Base-by-base conservation (phyloP, 2,888 invertebrate species). In the Stenichneumon culpator region DNA sequence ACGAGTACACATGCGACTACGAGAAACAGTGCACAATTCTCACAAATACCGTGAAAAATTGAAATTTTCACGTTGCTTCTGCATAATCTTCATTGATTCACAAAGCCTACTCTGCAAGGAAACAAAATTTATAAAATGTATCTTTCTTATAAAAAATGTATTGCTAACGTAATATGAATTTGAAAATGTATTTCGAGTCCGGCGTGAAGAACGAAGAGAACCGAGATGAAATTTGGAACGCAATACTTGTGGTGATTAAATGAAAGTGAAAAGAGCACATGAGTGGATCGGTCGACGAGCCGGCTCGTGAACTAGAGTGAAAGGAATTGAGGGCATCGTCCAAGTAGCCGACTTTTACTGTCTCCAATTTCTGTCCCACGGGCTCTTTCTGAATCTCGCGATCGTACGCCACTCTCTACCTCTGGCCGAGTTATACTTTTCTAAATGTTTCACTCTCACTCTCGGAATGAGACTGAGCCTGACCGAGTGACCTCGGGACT, bases 381-480 rank as follows among this genome's bases (percentile, higher is more conserved):
- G 22, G 5, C 44, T 44, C 44, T 47, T 44, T 44, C 68, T 22
- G 44, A 25, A 44, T 3, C 11, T 57, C 25, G 57, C 14, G 14
- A 25, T 44, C 22, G 47, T 68, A 44, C 25, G 47, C 68, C 47
- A 25, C 68, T 68, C 44, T 44, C 44, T 57, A 57, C 44, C 47
- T 68, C 19, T 25, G 44, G 5, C 44, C 68, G 4, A 57, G 22
- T 57, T 57, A 22, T 25, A 68, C 44, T 87, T 79, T 77, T 86
- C 88, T 84, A 83, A 82, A 80, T 69, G 22, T 79, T 70, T 69
- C 87, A 75, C 52, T 87, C 69, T 81, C 73, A 79, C 79, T 86
- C 85, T 87, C 88, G 74, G 73, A 44, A 16, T 68, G 22, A 39
- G 22, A 14, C 16, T 22, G 14, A 44, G 22, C 5, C 11, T 14